Conservation (phyloP, 2,888 invertebrate species). For the Orthosia incerta region DNA sequence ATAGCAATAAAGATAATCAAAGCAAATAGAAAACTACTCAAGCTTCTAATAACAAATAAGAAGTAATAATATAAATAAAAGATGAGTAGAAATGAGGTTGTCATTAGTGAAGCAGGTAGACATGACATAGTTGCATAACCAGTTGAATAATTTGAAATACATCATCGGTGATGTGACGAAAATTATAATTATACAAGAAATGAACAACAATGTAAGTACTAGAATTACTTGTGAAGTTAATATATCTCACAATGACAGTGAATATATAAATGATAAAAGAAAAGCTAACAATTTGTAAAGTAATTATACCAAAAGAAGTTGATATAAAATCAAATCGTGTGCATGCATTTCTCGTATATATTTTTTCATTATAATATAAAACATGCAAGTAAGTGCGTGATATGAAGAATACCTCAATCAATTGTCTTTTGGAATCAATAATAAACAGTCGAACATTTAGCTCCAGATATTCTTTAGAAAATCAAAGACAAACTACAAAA, state of each 20-base stretch:
- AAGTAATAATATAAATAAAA: conserved; percentile 44
- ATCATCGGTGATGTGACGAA: conserved; percentile 19
- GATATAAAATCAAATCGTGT: conserved; percentile 34
- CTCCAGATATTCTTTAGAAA: not conserved
- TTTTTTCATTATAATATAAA: not conserved
- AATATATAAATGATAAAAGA: not conserved
- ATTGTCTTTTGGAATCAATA: not conserved
- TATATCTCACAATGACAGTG: not conserved
- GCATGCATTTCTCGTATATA: not conserved
- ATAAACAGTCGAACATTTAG: not conserved
- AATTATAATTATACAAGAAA: conserved; percentile 25
- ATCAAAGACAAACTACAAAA: not conserved
- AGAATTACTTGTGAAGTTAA: not conserved
- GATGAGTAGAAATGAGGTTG: conserved; percentile 49
- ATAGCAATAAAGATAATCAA: conserved; percentile 7
- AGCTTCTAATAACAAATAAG: conserved; percentile 36
- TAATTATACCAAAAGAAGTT: conserved; percentile 23
- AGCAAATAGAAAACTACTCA: conserved; percentile 34
- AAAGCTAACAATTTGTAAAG: conserved; percentile 10
- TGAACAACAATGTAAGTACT: conserved; percentile 10
- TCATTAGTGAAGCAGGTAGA: conserved; percentile 35
- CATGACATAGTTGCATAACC: conserved; percentile 27
- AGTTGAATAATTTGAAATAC: conserved; percentile 18
- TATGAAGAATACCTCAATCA: not conserved
- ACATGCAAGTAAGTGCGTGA: not conserved